These are phyloP conservation scores for Ooceraea biroi DNA, from an alignment of 1,140 invertebrate genomes.

Conservation along the genomic window DNA sequence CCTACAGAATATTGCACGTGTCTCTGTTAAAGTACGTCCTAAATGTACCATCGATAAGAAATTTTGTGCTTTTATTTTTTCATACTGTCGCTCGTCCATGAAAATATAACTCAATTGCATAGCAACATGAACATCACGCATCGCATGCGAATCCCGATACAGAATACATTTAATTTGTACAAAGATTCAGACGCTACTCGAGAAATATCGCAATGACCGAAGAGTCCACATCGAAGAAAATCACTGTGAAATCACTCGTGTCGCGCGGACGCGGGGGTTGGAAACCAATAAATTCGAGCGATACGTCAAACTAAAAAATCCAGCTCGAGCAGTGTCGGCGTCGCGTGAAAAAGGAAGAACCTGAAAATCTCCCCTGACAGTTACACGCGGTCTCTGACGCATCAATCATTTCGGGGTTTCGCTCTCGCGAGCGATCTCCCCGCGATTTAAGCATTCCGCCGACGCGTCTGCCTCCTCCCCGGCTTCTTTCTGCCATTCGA, in stretches of 20 bases:
- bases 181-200: no score
- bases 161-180: no score
- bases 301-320: slow-evolving; percentile 19
- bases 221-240: neutral
- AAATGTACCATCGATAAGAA: slow-evolving; percentile 31
- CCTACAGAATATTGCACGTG: slow-evolving; percentile 40
- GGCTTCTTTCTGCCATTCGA: slow-evolving; percentile 52
- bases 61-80: slow-evolving; percentile 30
- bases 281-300: slow-evolving; percentile 17
- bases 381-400: slow-evolving; percentile 37
- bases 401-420: slow-evolving; percentile 60
- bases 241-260: neutral
- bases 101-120: slow-evolving; percentile 1
- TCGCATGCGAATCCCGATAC: no score
- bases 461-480: slow-evolving; percentile 56
- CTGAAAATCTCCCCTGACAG: slow-evolving; percentile 43
- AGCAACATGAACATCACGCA: neutral
- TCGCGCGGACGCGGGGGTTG: no score
- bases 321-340: neutral
- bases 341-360: neutral
- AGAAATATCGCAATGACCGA: no score
- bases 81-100: neutral
- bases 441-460: slow-evolving; percentile 61
- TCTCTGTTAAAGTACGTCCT: slow-evolving; percentile 47
- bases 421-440: slow-evolving; percentile 41